These are phyloP conservation scores for Ceratothoa steindachneri DNA, from an alignment of 2,888 invertebrate genomes.

Conservation along the genomic window DNA sequence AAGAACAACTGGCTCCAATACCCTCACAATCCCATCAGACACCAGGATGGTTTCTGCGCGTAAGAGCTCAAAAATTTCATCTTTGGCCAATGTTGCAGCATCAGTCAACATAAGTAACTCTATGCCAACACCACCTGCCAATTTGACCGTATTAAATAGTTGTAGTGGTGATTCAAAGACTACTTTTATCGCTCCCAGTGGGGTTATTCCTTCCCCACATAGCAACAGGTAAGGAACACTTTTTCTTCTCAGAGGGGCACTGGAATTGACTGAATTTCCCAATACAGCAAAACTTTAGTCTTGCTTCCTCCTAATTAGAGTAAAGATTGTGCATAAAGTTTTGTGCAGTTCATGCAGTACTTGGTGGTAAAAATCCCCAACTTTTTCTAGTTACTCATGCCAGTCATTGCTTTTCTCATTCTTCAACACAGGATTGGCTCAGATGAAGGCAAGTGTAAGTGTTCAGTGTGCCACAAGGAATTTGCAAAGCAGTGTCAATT, in stretches of 20 bases:
- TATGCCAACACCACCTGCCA: slow-evolving; percentile 44
- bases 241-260: no score
- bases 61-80: slow-evolving; percentile 7
- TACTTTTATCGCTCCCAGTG: slow-evolving; percentile 42
- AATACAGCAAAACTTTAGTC: no score
- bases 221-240: background rate
- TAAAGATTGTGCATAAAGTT: no score
- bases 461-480: slow-evolving; percentile 82
- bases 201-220: slow-evolving; percentile 31
- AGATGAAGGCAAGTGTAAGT: slow-evolving; percentile 72
- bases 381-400: no score
- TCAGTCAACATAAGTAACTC: slow-evolving; percentile 10
- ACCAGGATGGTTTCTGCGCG: background rate
- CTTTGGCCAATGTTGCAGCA: background rate
- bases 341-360: no score
- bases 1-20: background rate
- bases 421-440: slow-evolving; percentile 35
- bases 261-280: no score
- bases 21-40: background rate
- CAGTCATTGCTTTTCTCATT: no score
- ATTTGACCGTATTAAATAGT: slow-evolving; percentile 42
- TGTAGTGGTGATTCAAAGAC: slow-evolving; percentile 37
- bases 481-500: slow-evolving; percentile 88
- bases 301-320: no score
- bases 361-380: no score